Conservation (phyloP, 2,113 vertebrate genomes). For the Acinonyx jubatus region DNA sequence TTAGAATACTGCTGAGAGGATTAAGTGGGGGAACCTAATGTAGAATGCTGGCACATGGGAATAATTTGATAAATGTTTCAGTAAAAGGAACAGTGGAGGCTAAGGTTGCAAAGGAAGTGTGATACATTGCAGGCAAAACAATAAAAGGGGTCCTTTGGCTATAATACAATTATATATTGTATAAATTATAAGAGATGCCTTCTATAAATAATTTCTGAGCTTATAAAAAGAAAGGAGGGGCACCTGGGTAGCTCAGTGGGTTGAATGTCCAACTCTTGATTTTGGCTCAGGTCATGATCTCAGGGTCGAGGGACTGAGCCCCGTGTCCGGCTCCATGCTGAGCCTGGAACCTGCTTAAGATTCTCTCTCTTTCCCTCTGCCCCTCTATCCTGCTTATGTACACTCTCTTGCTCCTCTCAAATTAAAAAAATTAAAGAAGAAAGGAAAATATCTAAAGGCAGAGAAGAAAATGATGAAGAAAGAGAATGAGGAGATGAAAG, state of each 20-base stretch:
- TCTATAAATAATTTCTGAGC: neutral
- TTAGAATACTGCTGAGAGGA: neutral
- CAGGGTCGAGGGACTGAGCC: too few relatives aligned
- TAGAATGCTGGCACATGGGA: neutral
- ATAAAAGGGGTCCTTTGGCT: neutral
- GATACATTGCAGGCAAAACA: neutral
- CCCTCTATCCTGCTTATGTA: too few relatives aligned
- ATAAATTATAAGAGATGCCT: neutral
- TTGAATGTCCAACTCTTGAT: too few relatives aligned
- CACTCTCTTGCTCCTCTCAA: too few relatives aligned
- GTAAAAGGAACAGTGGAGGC: neutral
- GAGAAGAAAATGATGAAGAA: neutral
- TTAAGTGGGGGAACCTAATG: neutral
- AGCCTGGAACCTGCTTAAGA: too few relatives aligned
- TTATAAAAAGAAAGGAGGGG: neutral
- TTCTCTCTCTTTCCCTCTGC: too few relatives aligned
- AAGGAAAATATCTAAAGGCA: neutral
- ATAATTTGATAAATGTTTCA: neutral
- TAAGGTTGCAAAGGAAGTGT: neutral
- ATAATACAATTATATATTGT: neutral
- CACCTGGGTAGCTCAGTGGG: too few relatives aligned
- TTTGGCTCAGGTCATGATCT: too few relatives aligned
- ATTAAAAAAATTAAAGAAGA: neutral
- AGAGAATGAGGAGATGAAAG: neutral
- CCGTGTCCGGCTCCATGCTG: too few relatives aligned